Evolutionary conservation across 2,113 vertebrate genomes (phyloP), one percentile per base, ranked within the genome.

Genomic region (Microtus ochrogaster): DNA sequence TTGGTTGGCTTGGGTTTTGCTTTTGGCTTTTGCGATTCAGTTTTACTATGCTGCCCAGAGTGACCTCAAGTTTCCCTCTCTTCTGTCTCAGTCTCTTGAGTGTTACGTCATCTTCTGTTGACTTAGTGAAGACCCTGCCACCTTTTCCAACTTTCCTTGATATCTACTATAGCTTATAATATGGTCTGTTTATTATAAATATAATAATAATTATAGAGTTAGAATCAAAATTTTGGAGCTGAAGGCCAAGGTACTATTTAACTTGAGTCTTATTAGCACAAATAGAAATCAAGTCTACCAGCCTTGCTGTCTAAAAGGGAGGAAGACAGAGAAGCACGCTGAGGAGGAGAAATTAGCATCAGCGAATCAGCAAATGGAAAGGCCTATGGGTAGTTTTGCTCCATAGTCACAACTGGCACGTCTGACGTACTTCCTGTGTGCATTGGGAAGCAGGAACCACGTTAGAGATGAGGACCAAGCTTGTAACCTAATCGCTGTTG

Each of bases 51-150:
- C 39, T 39, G 12, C 14, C 47, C 33, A 88, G 68, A 11, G 36
- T 89, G 70, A 19, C 16, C n/a, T 30, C 52, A 28, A 41, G 33
- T 41, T 58, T 41, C 24, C 8, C n/a, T 74, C 12, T n/a, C n/a
- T 33, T 58, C 49, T 89, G 70, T 14, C 49, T 74, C 70, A 41
- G 10, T n/a, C 70, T 41, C 70, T 41, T 61, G 68, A 28, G 14
- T 28, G 74, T n/a, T 19, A 84, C 33, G 58, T 91, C 5, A 70
- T 28, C 94, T 92, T 91, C 65, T 89, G 16, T 94, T 83, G 36
- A 74, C 49, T 52, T 52, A 44, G 5, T n/a, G 39, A 87, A 94
- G 5, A 95, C 19, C 44, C 78, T 89, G 13, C 17, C 76, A 47
- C n/a, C 66, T 81, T 39, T n/a, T 52, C 73, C n/a, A 30, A 55